These are phyloP conservation scores for Calyptommatus sinebrachiatus DNA, from an alignment of 2,113 vertebrate genomes.

Conservation along the genomic window DNA sequence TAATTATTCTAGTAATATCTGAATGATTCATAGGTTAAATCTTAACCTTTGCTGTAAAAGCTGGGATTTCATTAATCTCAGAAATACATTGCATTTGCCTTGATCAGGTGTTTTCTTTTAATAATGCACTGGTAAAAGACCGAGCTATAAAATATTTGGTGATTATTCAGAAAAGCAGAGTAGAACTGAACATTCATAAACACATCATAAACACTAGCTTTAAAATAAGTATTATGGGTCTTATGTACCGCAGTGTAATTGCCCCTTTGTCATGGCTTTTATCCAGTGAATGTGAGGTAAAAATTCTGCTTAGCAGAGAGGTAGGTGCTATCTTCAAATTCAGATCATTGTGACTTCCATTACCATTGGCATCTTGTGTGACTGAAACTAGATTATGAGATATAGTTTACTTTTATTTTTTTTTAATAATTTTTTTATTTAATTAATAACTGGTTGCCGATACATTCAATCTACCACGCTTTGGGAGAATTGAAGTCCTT, in stretches of 20 bases:
- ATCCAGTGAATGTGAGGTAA: conserved; percentile 24
- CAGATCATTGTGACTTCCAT: conserved; percentile 14
- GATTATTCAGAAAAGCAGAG: neutral
- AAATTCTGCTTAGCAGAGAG: neutral
- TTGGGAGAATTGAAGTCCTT: conserved; percentile 21
- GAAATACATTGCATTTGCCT: too few relatives aligned
- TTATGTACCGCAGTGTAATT: conserved; percentile 17
- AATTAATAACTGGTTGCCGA: conserved; percentile 20
- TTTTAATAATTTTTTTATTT: conserved; percentile 12
- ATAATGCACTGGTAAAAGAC: neutral
- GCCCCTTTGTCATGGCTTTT: neutral
- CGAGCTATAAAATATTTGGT: too few relatives aligned
- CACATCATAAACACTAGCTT: neutral
- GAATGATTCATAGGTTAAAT: too few relatives aligned
- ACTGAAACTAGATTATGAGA: conserved; percentile 9
- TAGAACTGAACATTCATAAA: neutral
- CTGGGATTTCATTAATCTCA: too few relatives aligned
- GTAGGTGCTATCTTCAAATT: neutral
- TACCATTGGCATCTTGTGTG: conserved; percentile 18
- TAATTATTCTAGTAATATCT: too few relatives aligned
- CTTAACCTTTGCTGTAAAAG: too few relatives aligned
- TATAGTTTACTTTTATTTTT: conserved; percentile 1
- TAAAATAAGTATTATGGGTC: conserved; percentile 15
- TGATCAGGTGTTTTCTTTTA: neutral
- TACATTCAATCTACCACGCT: conserved; percentile 27